Percentiles rank a stretch among this genome's conserved stretches.
phyloP scores from a whole-genome alignment of 2,797 vertebrate genomes.

The Urocyon cinereoargenteus region DNA sequence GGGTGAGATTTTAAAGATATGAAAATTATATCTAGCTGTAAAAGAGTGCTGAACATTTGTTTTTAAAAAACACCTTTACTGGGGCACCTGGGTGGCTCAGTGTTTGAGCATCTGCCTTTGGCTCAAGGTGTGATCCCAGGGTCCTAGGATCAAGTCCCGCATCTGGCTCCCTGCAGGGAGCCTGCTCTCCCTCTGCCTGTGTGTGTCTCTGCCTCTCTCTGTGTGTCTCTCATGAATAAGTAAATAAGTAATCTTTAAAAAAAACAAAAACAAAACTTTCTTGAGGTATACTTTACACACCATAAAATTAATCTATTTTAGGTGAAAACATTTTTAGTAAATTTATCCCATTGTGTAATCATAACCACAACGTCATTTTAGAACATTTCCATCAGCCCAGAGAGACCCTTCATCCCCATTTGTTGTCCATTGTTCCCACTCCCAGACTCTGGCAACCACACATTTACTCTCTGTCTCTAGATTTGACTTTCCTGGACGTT shows the following conservation, averaged over 20 bases:
- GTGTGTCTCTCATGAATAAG: too few relatives aligned
- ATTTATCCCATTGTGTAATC: neutral
- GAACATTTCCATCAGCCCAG: neutral
- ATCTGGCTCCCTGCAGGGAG: too few relatives aligned
- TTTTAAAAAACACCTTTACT: neutral
- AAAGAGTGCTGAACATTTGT: conserved; percentile 2
- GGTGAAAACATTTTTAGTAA: conserved; percentile 11
- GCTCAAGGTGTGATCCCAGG: too few relatives aligned
- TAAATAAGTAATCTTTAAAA: too few relatives aligned
- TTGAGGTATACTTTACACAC: conserved; percentile 36
- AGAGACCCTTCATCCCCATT: neutral
- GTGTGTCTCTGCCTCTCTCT: too few relatives aligned
- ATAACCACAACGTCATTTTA: neutral
- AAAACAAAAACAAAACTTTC: neutral
- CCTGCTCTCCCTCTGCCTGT: too few relatives aligned
- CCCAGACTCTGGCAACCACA: neutral
- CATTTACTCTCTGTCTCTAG: neutral
- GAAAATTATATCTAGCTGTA: neutral
- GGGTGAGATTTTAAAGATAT: conserved; percentile 54
- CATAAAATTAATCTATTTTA: conserved; percentile 36
- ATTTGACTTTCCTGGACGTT: neutral
- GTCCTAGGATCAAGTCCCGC: too few relatives aligned
- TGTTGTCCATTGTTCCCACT: neutral
- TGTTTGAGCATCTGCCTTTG: too few relatives aligned
- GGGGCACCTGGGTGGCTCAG: too few relatives aligned